phyloP scores from a whole-genome alignment of 2,113 vertebrate genomes.

The Fulmarus glacialis region DNA sequence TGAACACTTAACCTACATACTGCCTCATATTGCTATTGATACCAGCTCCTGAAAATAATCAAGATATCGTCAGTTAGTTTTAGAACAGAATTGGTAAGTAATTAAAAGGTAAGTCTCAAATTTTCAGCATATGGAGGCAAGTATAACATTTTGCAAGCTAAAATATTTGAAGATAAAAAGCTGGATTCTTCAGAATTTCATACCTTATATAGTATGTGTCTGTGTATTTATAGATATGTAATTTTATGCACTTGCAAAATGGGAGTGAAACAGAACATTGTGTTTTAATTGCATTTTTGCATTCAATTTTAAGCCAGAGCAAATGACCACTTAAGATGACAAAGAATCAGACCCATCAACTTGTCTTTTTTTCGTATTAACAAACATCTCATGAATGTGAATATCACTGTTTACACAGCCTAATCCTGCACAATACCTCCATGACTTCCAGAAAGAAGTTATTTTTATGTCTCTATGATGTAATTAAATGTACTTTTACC shows the following conservation, averaged over 20 bases:
- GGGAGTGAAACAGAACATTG: not conserved
- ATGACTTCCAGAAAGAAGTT: not conserved
- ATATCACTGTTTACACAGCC: not conserved
- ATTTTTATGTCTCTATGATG: not conserved
- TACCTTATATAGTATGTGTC: not conserved
- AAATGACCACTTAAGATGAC: not conserved
- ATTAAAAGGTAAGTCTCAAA: not conserved
- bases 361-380: not conserved
- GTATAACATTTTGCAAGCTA: not conserved
- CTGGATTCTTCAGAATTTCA: not conserved
- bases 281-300: not conserved
- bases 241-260: not conserved
- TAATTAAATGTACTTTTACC: constrained; percentile 23
- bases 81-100: not conserved
- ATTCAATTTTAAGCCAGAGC: not conserved
- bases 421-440: not conserved
- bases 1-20: not conserved
- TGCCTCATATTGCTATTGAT: not conserved
- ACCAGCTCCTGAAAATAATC: not conserved
- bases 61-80: not conserved
- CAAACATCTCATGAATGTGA: not conserved
- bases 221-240: not conserved
- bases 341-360: not conserved
- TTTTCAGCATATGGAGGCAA: not conserved
- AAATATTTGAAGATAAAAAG: not conserved